phyloP scores from a whole-genome alignment of 2,113 vertebrate species.

The Sialia sialis region DNA sequence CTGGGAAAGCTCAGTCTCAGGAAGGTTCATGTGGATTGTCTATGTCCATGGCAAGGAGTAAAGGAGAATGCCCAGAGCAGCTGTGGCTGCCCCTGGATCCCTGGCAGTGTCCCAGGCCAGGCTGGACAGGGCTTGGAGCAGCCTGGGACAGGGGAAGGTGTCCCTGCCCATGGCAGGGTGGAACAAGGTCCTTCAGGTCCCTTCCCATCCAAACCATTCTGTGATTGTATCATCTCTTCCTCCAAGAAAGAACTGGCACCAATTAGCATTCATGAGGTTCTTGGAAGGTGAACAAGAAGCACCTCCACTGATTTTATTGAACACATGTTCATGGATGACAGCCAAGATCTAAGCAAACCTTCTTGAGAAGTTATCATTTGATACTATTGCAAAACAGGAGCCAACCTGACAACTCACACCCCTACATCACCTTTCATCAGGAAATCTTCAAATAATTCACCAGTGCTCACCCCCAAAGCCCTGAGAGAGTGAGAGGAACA shows the following conservation, averaged over 20 bases:
- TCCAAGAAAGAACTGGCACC: rapidly evolving
- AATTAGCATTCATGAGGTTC: neutral
- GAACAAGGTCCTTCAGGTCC: neutral
- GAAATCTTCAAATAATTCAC: neutral
- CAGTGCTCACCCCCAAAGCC: neutral
- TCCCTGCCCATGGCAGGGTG: neutral
- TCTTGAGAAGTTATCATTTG: neutral
- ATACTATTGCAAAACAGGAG: neutral
- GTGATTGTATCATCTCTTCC: neutral
- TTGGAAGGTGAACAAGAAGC: neutral
- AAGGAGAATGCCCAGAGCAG: neutral
- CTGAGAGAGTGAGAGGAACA: neutral
- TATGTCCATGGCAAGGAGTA: neutral
- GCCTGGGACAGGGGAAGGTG: rapidly evolving
- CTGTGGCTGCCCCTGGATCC: neutral
- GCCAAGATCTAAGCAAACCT: neutral
- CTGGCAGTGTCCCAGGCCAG: rapidly evolving
- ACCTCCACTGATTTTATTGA: neutral
- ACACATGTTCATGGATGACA: neutral
- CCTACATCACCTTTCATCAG: neutral
- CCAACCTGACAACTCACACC: neutral
- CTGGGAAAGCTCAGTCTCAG: neutral
- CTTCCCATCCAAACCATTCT: neutral
- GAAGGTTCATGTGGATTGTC: neutral
- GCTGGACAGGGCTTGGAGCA: rapidly evolving